Base-by-base conservation (phyloP, 2,797 vertebrate species). In the Coregonus ussuriensis region DNA sequence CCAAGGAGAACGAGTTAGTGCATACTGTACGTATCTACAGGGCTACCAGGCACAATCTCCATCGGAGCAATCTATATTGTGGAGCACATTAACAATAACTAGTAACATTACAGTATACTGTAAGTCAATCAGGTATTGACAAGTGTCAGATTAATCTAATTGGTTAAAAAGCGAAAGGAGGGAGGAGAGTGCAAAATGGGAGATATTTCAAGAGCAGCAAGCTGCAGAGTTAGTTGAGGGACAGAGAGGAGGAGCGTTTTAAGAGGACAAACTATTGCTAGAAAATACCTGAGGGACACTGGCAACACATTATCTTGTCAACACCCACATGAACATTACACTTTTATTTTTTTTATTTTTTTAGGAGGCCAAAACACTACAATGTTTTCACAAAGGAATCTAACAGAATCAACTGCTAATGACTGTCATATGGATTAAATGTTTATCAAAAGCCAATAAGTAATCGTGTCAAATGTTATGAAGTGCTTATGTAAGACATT, bases 171-270 rank as follows among this genome's bases (percentile, higher is more conserved):
- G 52, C 4, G 59, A 52, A 7, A 4, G 73, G 71, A 79, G 68
- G 59, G 66, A 31, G 68, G 5, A 68, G 35, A 59, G 72, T 77
- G 77, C 69, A 79, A 35, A 77, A 68, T 35, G 3, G 16, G 54
- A 83, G 37, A 4, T 13, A 4, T 31, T 47, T 74, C 74, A 84
- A 83, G 83, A 74, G 54, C 62, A 85, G 77, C 66, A 14, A 88
- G 84, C 68, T 80, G 74, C 52, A 18, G 56, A 47, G 72, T 90
- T 87, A 92, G 87, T 88, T n/a, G 72, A 72, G 81, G 79, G 18
- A 59, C n/a, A 59, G 5, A 29, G 5, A 63, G 52, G 67, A 41
- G 31, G n/a, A 65, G 67, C 18, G 67, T 35, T 74, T 33, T 69
- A 81, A 77, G 75, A 74, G 56, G 66, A 33, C 65, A 37, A 75